Base-by-base conservation (phyloP, 2,113 vertebrate genomes). In the Brachirus orientalis region DNA sequence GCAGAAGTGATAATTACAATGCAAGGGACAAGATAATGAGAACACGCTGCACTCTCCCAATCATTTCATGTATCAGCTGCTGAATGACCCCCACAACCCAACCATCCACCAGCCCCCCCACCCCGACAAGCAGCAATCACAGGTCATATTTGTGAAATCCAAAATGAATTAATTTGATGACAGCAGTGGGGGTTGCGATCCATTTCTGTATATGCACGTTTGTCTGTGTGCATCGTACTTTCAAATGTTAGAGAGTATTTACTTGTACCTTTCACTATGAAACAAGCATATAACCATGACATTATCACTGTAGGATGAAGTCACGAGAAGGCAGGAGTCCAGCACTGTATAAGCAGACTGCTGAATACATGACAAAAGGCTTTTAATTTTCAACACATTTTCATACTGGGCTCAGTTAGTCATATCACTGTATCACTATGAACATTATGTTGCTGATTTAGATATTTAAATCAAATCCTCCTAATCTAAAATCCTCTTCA, bases 11-110 rank as follows among this genome's bases (percentile, higher is more conserved):
- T 93, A 95, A 95, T 93, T 95, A 93, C 86, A 90, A 94, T 91
- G 87, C 86, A 89, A 88, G 83, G 95, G 94, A 95, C 92, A 95
- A 94, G 92, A 94, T 94, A 96, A 95, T 94, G 91, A 91, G 93
- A 95, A 95, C 90, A 90, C 93, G 88, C 89, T 79, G 63, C 89
- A 86, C 87, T 91, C 90, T 90, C 88, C 92, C 93, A 90, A 92
- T 93, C 92, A 93, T 93, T 93, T 93, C 90, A 92, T 90, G 72
- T 93, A 93, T 93, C 90, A 93, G 86, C 84, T 92, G 65, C 77
- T 73, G 74, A 84, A 82, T 94, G 86, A 92, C 90, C 83, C 64
- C 64, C 37, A 16, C 28, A 8, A 57, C 5, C 53, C 10, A 19
- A 20, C 36, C 16, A 33, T 28, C 33, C 1, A 18, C 1, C 46